Evolutionary conservation across 2,797 vertebrate species (phyloP), one percentile per base, ranked within the genome.

Genomic region (Hyperoplus immaculatus): DNA sequence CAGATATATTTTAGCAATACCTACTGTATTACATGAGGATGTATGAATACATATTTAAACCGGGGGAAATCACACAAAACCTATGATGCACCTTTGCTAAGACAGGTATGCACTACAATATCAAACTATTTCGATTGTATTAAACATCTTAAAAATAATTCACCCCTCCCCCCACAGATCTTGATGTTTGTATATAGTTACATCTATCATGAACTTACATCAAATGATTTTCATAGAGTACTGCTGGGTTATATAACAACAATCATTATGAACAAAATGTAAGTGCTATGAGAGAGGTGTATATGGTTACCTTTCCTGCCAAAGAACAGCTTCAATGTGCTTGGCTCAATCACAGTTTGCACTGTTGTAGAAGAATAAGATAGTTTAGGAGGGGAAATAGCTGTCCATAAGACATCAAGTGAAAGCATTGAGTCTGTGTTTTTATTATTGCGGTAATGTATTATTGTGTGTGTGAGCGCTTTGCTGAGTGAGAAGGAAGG

Each of bases 401-500:
- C 54, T 64, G 71, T 78, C 59, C 12, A 29, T 71, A 72, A 58
- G 41, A 61, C 56, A 77, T 75, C 69, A 56, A 47, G 41, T 42
- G 9, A 73, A 36, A 67, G 9, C 53, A 53, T 9, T 66, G 74
- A 68, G 60, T 64, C 18, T 65, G 58, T 70, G 76, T 50, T 80
- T 78, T 77, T 51, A 62, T 65, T 72, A 15, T 51, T 46, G 65
- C n/a, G 74, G 41, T 80, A 82, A 55, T 73, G 54, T 56, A 51
- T 73, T 74, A 70, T 82, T 82, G 64, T 78, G 43, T 74, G 10
- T 74, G 10, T 11, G 65, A 57, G 67, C 15, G 47, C 16, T 72
- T 21, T 51, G 68, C 72, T 65, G 83, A 81, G 63, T 11, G 69
- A 92, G 67, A 18, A 72, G 79, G 83, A 88, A 87, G 67, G 55